Evolutionary conservation across 2,888 invertebrate genomes (phyloP).

Genomic region (Oeneis ivallda): DNA sequence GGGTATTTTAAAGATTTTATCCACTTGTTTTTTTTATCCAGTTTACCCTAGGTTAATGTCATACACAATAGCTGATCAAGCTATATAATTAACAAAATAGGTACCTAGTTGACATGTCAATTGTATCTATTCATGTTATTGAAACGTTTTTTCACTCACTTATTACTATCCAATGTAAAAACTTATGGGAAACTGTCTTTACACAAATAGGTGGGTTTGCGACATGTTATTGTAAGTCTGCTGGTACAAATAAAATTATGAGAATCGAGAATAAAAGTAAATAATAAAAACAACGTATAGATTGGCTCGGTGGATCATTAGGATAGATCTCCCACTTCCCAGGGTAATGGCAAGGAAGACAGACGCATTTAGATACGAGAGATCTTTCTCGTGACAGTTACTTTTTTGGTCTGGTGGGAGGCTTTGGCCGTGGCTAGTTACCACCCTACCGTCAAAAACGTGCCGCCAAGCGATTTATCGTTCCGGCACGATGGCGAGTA

Average conservation of each 20-base stretch:
- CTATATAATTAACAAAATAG: constrained; percentile 25
- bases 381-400: too few relatives aligned
- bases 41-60: constrained; percentile 24
- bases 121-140: constrained; percentile 31
- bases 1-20: too few relatives aligned
- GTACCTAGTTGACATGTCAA: constrained; percentile 28
- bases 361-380: too few relatives aligned
- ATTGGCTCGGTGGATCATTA: too few relatives aligned
- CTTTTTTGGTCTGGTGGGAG: too few relatives aligned
- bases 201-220: constrained; percentile 48
- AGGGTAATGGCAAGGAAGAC: too few relatives aligned
- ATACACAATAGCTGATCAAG: constrained; percentile 29
- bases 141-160: constrained; percentile 34
- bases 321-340: too few relatives aligned
- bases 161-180: constrained; percentile 29
- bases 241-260: constrained; percentile 27
- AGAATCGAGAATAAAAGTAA: constrained; percentile 41
- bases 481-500: too few relatives aligned
- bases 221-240: constrained; percentile 53
- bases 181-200: constrained; percentile 34
- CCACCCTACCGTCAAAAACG: too few relatives aligned
- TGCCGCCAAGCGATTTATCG: too few relatives aligned
- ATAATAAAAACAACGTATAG: not conserved
- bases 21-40: not conserved
- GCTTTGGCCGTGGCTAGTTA: too few relatives aligned